These are phyloP conservation scores for Rhagium mordax DNA, from an alignment of 2,888 invertebrate genomes.

Conservation along the genomic window DNA sequence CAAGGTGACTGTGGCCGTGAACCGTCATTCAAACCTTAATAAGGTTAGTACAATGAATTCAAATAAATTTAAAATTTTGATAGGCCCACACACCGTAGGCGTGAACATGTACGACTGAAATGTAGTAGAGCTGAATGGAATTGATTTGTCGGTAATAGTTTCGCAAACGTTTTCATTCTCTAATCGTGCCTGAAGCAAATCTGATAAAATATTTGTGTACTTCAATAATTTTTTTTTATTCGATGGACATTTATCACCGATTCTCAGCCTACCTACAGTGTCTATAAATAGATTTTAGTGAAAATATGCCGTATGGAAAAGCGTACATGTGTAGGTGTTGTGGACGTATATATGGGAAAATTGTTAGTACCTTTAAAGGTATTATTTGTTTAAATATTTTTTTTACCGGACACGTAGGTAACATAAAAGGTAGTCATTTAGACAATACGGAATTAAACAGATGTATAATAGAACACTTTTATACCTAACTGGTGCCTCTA, in stretches of 20 bases:
- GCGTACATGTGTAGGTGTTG: background rate
- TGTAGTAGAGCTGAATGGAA: conserved; percentile 14
- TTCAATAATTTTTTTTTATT: too few species aligned
- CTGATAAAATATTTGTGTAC: too few species aligned
- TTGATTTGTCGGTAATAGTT: background rate
- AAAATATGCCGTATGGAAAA: too few species aligned
- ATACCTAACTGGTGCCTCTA: conserved; percentile 19
- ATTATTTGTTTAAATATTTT: background rate
- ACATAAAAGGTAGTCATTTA: background rate
- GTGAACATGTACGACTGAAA: background rate
- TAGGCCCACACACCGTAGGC: background rate
- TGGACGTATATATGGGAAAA: background rate
- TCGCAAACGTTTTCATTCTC: background rate
- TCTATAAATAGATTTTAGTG: too few species aligned
- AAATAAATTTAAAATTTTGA: conserved; percentile 25
- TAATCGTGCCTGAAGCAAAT: background rate
- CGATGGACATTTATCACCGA: too few species aligned
- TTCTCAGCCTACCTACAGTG: too few species aligned
- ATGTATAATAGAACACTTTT: background rate
- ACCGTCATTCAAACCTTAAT: conserved; percentile 1
- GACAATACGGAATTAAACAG: conserved; percentile 1
- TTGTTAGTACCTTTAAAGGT: background rate
- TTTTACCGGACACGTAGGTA: background rate
- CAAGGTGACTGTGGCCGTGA: conserved; percentile 14
- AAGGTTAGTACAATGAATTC: conserved; percentile 17